Percentiles rank a stretch among this genome's conserved stretches.
Conservation (phyloP, 2,113 vertebrate genomes). For the Alligator mississippiensis region DNA sequence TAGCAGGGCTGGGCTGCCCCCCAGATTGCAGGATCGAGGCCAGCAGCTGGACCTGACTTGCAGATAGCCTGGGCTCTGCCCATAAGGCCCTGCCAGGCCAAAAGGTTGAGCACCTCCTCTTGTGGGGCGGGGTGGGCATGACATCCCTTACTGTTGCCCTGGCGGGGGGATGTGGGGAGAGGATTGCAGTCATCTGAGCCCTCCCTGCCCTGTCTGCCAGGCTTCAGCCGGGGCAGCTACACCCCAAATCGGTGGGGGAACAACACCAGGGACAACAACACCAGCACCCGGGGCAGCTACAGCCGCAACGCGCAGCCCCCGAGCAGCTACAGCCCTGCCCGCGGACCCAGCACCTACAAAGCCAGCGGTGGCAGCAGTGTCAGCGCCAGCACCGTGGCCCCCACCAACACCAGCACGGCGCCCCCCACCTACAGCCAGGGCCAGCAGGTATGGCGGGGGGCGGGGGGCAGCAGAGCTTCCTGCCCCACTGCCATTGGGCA, state of each 20-base stretch:
- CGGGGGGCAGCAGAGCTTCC: not conserved
- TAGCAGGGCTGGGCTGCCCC: no score
- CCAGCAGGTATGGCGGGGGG: conserved; percentile 62
- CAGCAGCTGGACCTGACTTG: not conserved
- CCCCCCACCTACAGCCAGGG: conserved; percentile 79
- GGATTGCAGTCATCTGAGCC: no score
- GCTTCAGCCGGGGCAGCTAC: conserved; percentile 86
- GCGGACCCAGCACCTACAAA: conserved; percentile 75
- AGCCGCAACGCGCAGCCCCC: conserved; percentile 82
- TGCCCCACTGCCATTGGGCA: no score
- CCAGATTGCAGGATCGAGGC: no score
- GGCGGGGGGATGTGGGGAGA: no score
- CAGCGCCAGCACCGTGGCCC: conserved; percentile 70
- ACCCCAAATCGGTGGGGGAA: conserved; percentile 89
- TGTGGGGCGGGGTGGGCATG: not conserved
- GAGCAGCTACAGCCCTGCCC: conserved; percentile 79
- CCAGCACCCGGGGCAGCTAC: conserved; percentile 82
- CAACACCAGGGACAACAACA: conserved; percentile 82
- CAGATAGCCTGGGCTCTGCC: not conserved
- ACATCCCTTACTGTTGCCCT: no score
- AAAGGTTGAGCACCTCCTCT: not conserved
- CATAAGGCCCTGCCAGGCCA: no score
- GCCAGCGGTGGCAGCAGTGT: conserved; percentile 19
- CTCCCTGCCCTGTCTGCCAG: conserved; percentile 53
- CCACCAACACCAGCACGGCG: conserved; percentile 42